Evolutionary conservation across 2,888 invertebrate species (phyloP), one percentile per base, ranked within the genome.

Genomic region (Synanthedon tipuliformis): DNA sequence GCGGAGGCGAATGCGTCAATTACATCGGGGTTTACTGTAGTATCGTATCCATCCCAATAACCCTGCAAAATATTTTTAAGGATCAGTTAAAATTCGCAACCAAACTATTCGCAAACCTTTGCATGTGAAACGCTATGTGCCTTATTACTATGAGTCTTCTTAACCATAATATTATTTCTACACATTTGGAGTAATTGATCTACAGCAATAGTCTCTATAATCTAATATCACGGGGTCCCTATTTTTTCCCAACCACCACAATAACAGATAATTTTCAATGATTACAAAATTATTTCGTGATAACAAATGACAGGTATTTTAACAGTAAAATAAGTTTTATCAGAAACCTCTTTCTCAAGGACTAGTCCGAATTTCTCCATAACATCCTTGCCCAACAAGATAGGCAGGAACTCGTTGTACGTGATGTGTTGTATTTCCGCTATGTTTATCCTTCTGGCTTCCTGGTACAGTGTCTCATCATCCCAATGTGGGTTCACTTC

Each of bases 401-500:
- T 94, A 11, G 96, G 96, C 62, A 96, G 78, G 78, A 96, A 96
- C 78, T 96, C 96, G 69, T 96, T 96, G 81, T 91, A 96, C 0
- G 95, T 96, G 55, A 96, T 92, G 69, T 96, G 96, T 71, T 96
- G 96, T 55, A 96, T 93, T 74, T 93, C 92, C 3, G 95, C 96
- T 53, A 96, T 93, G 62, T 92, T 93, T 65, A 96, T 94, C 52
- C 95, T 89, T 59, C 96, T 89, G 0, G 95, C 86, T 83, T 96
- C 96, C 84, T 96, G 96, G 89, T 93, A 97, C 0, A 96, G 78
- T 0, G 93, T 96, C 81, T 97, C 97, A 67, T 97, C 97, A 68
- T 96, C 95, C 97, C 96, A 97, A 73, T 95, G 95, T 0, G 95
- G 95, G 81, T 97, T 97, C 4, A 97, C 90, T 51, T 90, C 90